Evolutionary conservation across 2,113 vertebrate species (phyloP), one percentile per base, ranked within the genome.

Genomic region (Bos javanicus): DNA sequence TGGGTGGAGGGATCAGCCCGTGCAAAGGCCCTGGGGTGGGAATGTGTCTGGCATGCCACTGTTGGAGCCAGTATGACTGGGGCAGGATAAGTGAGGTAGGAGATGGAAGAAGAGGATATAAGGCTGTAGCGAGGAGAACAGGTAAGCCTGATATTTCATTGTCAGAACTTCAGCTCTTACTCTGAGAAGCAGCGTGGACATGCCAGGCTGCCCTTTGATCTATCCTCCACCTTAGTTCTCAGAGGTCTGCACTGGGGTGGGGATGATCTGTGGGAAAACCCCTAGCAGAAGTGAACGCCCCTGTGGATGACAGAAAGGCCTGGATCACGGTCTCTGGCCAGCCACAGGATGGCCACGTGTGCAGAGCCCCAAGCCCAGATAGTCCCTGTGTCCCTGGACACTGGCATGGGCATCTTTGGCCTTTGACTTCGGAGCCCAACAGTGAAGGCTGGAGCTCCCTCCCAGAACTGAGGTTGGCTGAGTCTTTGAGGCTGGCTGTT

Each of bases 61-160:
- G 33, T 54, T 26, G 56, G 59, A 39, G 48, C 23, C 50, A 6
- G 14, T 23, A 1, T 28, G 54, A 46, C 43, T 93, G 21, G 10
- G 26, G n/a, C 16, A 52, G 13, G 30, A 16, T 13, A 33, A 10
- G 56, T 26, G 19, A 60, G 54, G 64, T 25, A 50, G 46, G 6
- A 7, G 46, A 46, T 16, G 15, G 36, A 36, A 36, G 52, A 39
- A 50, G 14, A 36, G 4, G 11, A 21, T 26, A 19, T 11, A 30
- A 30, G 57, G 33, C 39, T 33, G 28, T 0, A 21, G n/a, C 0
- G 6, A 39, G 19, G 36, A 9, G 21, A 6, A 8, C 26, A 28
- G 33, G 62, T 3, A 39, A 50, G 30, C 19, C 76, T 36, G 26
- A 3, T 2, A 7, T 43, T 28, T 62, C 54, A 62, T 14, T 11